Percentiles rank a stretch among this genome's conserved stretches.
Evolutionary conservation across 1,140 invertebrate species (phyloP).

Genomic region (Macrotrachela quadricornifera): DNA sequence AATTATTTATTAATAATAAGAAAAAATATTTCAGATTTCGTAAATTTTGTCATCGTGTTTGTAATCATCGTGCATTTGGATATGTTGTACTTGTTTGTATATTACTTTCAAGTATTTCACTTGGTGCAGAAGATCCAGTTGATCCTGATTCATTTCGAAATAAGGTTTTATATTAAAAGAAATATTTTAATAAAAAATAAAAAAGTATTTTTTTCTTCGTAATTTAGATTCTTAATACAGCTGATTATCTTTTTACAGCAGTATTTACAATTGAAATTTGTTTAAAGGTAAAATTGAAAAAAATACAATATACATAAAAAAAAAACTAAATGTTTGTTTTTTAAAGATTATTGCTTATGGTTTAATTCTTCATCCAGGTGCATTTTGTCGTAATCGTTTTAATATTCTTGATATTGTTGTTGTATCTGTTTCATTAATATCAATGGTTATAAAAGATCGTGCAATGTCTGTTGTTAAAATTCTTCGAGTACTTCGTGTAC

Average conservation of each 20-base stretch:
- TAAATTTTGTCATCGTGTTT: conserved; percentile 80
- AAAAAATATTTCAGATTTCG: conserved; percentile 40
- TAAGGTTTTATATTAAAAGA: conserved; percentile 30
- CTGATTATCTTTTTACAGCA: conserved; percentile 93
- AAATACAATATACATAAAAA: too few species aligned
- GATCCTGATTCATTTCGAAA: conserved; percentile 49
- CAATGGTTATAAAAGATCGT: conserved; percentile 57
- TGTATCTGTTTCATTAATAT: conserved; percentile 86
- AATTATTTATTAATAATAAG: too few species aligned
- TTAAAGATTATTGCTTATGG: conserved; percentile 92
- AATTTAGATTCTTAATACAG: conserved; percentile 70
- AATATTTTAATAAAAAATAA: not conserved
- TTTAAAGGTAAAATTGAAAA: conserved; percentile 64
- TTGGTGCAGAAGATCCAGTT: conserved; percentile 90
- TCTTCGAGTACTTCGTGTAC: conserved; percentile 81
- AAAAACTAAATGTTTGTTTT: conserved; percentile 64
- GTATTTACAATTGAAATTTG: conserved; percentile 94
- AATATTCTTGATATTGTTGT: conserved; percentile 93
- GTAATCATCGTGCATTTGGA: conserved; percentile 80
- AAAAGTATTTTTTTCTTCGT: not conserved
- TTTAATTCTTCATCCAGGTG: conserved; percentile 81
- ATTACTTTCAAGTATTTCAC: conserved; percentile 86
- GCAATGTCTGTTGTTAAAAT: conserved; percentile 97
- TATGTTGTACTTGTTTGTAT: conserved; percentile 92
- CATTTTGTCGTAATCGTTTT: conserved; percentile 92